A percentile compares a stretch with the other conserved stretches of the same genome.
These are phyloP conservation scores for Drosophila funebris DNA, from an alignment of 1,140 invertebrate genomes.

Conservation along the genomic window DNA sequence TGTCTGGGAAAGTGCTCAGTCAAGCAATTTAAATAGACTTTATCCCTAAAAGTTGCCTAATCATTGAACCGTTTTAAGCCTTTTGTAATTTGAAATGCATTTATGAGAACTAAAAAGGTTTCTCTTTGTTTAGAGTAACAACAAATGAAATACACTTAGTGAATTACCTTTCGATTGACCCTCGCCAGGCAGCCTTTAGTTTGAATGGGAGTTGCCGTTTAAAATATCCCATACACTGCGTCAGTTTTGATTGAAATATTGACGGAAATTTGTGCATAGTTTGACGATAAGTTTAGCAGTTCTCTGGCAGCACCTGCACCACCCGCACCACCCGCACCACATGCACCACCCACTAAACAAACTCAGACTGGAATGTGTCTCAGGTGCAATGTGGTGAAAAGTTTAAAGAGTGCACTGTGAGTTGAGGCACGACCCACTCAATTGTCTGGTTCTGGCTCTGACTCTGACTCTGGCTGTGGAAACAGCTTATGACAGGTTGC, in stretches of 20 bases:
- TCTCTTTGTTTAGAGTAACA: background rate
- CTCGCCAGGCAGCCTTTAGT: conserved; percentile 18
- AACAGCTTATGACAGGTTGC: conserved; percentile 75
- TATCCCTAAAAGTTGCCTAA: background rate
- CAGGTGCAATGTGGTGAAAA: conserved; percentile 57
- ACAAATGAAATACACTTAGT: background rate
- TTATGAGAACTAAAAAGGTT: background rate
- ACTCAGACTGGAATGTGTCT: conserved; percentile 15
- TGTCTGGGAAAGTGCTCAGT: background rate
- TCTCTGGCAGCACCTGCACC: background rate
- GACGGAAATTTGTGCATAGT: conserved; percentile 70
- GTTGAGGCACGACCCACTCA: conserved; percentile 34
- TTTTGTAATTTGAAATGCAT: background rate
- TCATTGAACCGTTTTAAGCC: conserved; percentile 2
- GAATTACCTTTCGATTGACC: background rate
- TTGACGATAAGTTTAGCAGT: conserved; percentile 42
- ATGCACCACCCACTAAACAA: conserved; percentile 4
- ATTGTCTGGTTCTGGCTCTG: conserved; percentile 48
- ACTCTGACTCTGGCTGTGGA: conserved; percentile 33
- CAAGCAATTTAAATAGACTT: background rate
- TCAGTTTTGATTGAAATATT: conserved; percentile 75
- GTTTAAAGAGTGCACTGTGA: conserved; percentile 28
- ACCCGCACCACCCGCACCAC: background rate
- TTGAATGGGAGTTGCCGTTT: conserved; percentile 42
- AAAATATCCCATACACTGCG: conserved; percentile 33